These are phyloP conservation scores for Varroa destructor DNA, from an alignment of 1,140 invertebrate genomes.

Conservation along the genomic window DNA sequence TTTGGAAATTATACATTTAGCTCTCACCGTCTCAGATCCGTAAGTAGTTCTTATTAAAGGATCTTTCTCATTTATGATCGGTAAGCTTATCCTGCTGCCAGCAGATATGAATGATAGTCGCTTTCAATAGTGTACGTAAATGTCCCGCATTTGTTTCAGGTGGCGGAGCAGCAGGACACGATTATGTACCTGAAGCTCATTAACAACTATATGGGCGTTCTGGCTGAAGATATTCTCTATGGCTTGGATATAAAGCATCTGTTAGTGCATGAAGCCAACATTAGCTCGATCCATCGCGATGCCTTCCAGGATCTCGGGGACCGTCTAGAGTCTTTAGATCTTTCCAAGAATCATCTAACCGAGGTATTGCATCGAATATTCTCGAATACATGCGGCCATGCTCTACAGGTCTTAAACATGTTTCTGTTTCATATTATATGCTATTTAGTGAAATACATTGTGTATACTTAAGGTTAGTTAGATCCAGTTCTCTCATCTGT, in stretches of 20 bases:
- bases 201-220: slow-evolving; percentile 63
- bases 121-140: too few relatives aligned
- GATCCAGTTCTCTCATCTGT: too few relatives aligned
- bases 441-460: too few relatives aligned
- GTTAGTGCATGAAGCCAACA: slow-evolving; percentile 59
- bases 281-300: slow-evolving; percentile 32
- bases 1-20: too few relatives aligned
- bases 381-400: not conserved
- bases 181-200: slow-evolving; percentile 70
- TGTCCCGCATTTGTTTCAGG: not conserved
- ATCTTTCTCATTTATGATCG: too few relatives aligned
- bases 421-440: too few relatives aligned
- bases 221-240: slow-evolving; percentile 69
- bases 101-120: too few relatives aligned
- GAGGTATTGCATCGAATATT: slow-evolving; percentile 29
- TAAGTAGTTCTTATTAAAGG: too few relatives aligned
- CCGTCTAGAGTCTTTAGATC: slow-evolving; percentile 35
- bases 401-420: too few relatives aligned
- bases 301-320: slow-evolving; percentile 38
- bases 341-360: slow-evolving; percentile 35
- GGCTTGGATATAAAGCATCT: slow-evolving; percentile 70
- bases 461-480: too few relatives aligned
- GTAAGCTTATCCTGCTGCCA: too few relatives aligned
- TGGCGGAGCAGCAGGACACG: slow-evolving; percentile 38
- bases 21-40: too few relatives aligned